Percentiles rank a stretch among this genome's conserved stretches.
These are phyloP conservation scores for Erythrocercus mccallii DNA, from an alignment of 2,113 vertebrate species.

Conservation along the genomic window DNA sequence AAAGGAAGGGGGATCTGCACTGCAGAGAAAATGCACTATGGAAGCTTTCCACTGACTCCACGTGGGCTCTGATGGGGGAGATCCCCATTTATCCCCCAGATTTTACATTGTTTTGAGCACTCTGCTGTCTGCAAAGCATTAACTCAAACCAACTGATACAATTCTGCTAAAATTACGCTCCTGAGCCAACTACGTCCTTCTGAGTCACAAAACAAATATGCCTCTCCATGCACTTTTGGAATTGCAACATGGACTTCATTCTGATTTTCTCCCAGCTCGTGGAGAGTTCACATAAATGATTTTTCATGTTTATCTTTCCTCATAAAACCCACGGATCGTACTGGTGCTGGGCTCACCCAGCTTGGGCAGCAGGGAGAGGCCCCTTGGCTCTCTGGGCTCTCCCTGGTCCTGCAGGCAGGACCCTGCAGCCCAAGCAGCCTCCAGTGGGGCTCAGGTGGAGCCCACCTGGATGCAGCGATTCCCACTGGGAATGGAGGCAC, in stretches of 20 bases:
- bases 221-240: neutral
- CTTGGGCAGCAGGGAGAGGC: neutral
- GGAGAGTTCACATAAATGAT: neutral
- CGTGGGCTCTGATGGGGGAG: accelerated
- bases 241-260: neutral
- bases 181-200: neutral
- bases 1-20: neutral
- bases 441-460: neutral
- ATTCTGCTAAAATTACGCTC: neutral
- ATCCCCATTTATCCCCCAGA: neutral
- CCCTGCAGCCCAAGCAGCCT: neutral
- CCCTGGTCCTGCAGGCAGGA: neutral
- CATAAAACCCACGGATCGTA: accelerated
- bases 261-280: neutral
- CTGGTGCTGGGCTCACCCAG: neutral
- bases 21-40: accelerated
- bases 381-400: neutral
- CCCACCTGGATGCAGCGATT: accelerated
- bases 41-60: accelerated
- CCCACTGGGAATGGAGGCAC: neutral
- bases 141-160: neutral
- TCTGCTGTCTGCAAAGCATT: neutral
- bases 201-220: neutral
- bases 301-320: neutral
- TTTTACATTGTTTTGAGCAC: neutral